phyloP scores from a whole-genome alignment of 2,888 invertebrate genomes.

The Rhimphoctona megacephalus region DNA sequence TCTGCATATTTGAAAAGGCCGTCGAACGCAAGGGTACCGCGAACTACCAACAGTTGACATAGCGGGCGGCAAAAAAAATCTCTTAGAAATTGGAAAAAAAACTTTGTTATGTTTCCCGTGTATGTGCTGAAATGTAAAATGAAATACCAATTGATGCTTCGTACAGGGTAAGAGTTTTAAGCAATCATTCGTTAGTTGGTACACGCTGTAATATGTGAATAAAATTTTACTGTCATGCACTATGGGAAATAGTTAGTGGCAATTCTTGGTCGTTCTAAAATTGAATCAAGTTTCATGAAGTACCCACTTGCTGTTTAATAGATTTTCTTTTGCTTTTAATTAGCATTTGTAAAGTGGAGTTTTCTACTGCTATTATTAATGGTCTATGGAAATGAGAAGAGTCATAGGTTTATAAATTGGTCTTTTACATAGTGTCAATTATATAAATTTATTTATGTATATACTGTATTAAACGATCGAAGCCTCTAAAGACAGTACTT shows the following conservation, averaged over 20 bases:
- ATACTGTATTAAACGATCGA: neutral
- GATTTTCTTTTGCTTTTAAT: neutral
- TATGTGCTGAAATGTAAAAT: neutral
- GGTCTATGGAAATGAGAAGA: neutral
- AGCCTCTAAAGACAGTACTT: neutral
- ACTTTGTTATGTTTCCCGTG: neutral
- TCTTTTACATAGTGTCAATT: no score
- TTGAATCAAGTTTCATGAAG: neutral
- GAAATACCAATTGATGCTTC: neutral
- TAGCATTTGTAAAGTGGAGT: neutral
- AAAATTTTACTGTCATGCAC: neutral
- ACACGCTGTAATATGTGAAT: neutral
- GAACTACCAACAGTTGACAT: slow-evolving; percentile 13
- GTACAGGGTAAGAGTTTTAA: neutral
- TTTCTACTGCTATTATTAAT: neutral
- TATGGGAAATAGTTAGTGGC: neutral
- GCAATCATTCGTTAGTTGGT: slow-evolving; percentile 1
- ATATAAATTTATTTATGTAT: neutral
- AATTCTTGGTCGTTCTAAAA: neutral
- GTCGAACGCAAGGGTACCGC: slow-evolving; percentile 34
- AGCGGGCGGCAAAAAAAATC: neutral
- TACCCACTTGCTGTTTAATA: neutral
- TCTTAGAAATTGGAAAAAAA: neutral
- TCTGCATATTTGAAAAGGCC: slow-evolving; percentile 70
- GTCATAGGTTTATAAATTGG: neutral